Base-by-base conservation (phyloP, 2,797 vertebrate species). In the Tapera naevia region DNA sequence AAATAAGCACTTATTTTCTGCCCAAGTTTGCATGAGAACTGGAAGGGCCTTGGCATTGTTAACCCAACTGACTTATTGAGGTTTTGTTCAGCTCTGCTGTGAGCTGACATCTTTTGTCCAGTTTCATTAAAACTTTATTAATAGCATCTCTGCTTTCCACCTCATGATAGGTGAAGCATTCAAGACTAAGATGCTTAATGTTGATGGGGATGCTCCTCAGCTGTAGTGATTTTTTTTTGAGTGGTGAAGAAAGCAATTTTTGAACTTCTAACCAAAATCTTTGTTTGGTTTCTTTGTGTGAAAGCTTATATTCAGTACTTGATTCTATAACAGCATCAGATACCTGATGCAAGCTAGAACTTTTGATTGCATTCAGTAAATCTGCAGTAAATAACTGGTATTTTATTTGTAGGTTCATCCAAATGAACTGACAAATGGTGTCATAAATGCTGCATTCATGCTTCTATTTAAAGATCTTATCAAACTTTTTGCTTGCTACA, bases 381-480 rank as follows among this genome's bases (percentile, higher is more conserved):
- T 61, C 6, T 72, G 7, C 50, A 80, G 33, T 76, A 82, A 88
- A 72, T 96, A 93, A 95, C 54, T 87, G 43, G 3, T 65, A 65
- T 94, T 97, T 91, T 90, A 28, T 97, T 90, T 97, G 86, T 92
- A 99, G 99, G 99, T 99, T 93, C 98, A 99, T 96, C 98, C 98
- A 95, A 98, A 98, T 93, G 99, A 99, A 80, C 97, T 99, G 94
- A 98, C 98, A 96, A 99, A 99, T 71, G 98, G 98, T 28, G 99
- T 99, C 96, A 99, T 99, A 98, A 99, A 99, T 94, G 98, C 99
- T 97, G 99, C 98, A 96, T 99, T 99, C 97, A 98, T 99, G 96
- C 98, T 99, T 65, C 99, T 99, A 76, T 99, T 99, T 98, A 99
- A 99, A 98, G 99, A 99, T 96, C 98, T 99, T 96, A 99, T 99